These are phyloP conservation scores for Austrofundulus limnaeus DNA, from an alignment of 2,113 vertebrate genomes.

Conservation along the genomic window DNA sequence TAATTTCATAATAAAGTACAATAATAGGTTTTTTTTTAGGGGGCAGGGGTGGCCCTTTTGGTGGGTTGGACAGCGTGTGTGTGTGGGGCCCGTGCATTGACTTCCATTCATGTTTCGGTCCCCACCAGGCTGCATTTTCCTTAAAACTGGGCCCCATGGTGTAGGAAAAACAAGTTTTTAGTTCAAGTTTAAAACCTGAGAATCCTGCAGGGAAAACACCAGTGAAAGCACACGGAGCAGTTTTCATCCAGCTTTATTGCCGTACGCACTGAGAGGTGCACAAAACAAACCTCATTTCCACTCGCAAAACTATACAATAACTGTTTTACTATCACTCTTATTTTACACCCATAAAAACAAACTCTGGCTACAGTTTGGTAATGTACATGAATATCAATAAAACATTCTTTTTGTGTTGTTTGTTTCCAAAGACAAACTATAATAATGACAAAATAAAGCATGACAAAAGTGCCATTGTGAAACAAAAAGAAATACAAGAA, in stretches of 20 bases:
- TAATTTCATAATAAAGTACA: no score
- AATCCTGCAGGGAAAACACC: no score
- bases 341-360: conserved; percentile 24
- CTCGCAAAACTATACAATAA: neutral
- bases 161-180: no score
- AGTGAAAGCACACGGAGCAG: neutral
- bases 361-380: conserved; percentile 13
- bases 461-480: conserved; percentile 31
- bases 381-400: conserved; percentile 20
- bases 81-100: no score
- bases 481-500: conserved; percentile 25
- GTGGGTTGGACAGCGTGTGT: no score
- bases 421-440: neutral
- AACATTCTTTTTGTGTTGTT: neutral
- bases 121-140: no score
- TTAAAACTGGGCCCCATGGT: no score
- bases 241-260: conserved; percentile 58
- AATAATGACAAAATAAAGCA: conserved; percentile 16
- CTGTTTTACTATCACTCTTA: neutral
- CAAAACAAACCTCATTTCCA: conserved; percentile 15
- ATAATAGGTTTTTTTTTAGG: no score
- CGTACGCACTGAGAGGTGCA: conserved; percentile 42
- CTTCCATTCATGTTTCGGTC: no score
- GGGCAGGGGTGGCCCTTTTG: no score
- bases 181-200: no score